Evolutionary conservation across 1,140 invertebrate species (phyloP), one percentile per base, ranked within the genome.

Genomic region (Cydia splendana): DNA sequence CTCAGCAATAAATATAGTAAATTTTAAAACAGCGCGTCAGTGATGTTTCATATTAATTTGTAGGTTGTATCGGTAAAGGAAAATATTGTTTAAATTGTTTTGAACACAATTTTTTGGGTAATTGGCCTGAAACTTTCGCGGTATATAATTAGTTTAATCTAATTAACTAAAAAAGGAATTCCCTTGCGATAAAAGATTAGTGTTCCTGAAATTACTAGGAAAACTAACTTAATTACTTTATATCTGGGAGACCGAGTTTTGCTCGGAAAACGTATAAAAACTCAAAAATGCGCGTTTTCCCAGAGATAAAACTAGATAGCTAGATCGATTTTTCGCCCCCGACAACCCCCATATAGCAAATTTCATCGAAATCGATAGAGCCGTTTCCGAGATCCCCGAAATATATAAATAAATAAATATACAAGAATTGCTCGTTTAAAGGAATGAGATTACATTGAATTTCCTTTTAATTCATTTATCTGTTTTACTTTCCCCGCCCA

Each of bases 41-140:
- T 24, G 57, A 24, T 62, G 57, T 24, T 62, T 62, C 7, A 24
- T 62, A 62, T 57, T 18, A 57, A 57, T 53, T 53, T 62, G 57
- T 62, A 15, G n/a, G 18, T 24, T 62, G 20, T 62, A 24, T 12
- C 18, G 20, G 20, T 62, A 12, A 18, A 62, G 57, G 57, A 62
- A 62, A 62, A 62, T 62, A 20, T 62, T 62, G 20, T 62, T 62
- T 62, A 62, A 24, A 20, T 62, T 62, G 20, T 62, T 62, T 62
- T 62, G 53, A 62, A 62, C n/a, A 20, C 53, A 0, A 62, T 62
- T 62, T 57, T 62, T 62, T 24, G 20, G 53, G 57, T 62, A 62
- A 24, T 62, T 62, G 57, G 18, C 9, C 57, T 62, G 20, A n/a
- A 62, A 62, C 57, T 62, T 62, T 62, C 57, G 4, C 18, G 0